These are phyloP conservation scores for Centropus unirufus DNA, from an alignment of 2,113 vertebrate species.

Conservation along the genomic window DNA sequence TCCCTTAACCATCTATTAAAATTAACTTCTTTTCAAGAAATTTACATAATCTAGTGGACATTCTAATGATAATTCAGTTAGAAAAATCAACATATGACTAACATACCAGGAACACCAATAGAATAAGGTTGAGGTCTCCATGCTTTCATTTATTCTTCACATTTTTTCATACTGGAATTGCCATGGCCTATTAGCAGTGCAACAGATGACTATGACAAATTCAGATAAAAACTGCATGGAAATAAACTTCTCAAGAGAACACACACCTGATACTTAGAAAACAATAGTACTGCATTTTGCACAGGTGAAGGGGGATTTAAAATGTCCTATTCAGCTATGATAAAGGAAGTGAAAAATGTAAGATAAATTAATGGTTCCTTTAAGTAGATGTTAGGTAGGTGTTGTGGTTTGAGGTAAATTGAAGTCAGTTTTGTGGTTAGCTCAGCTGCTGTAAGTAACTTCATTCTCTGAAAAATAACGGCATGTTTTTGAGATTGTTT, in stretches of 20 bases:
- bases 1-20: neutral
- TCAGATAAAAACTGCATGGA: neutral
- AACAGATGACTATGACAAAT: neutral
- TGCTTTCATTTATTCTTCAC: neutral
- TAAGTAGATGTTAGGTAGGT: neutral
- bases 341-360: neutral
- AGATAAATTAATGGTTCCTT: neutral
- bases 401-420: no score
- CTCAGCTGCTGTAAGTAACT: no score
- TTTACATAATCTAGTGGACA: neutral
- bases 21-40: neutral
- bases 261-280: neutral
- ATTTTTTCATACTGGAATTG: neutral
- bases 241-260: neutral
- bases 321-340: neutral
- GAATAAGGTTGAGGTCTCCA: neutral
- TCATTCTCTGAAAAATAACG: no score
- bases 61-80: neutral
- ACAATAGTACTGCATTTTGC: neutral
- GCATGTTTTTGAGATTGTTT: no score
- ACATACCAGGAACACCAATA: neutral
- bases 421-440: no score
- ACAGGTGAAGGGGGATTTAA: neutral
- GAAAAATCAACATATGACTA: neutral
- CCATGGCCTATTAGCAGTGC: neutral